Percentiles rank a stretch among this genome's conserved stretches.
Conservation (phyloP, 1,140 invertebrate species). For the Bombus confusus region DNA sequence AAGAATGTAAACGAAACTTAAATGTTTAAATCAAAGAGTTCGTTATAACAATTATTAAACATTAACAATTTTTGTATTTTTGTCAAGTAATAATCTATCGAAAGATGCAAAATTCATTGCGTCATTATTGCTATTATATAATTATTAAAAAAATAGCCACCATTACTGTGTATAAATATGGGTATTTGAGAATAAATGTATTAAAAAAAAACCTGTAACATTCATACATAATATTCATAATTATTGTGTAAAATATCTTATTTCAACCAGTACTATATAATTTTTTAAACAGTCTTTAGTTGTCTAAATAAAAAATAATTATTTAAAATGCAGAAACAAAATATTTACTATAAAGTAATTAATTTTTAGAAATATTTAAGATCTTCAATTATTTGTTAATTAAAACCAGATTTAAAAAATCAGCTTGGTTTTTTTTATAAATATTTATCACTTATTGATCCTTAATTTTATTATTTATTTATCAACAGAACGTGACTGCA, state of each 20-base stretch:
- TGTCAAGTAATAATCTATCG: constrained; percentile 75
- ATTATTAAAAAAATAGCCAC: constrained; percentile 72
- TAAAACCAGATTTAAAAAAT: not conserved
- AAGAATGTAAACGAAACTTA: constrained; percentile 38
- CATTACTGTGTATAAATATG: constrained; percentile 78
- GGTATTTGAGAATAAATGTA: constrained; percentile 78
- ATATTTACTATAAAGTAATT: not conserved
- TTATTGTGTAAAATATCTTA: constrained; percentile 34
- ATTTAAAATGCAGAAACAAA: not conserved
- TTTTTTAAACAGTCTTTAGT: constrained; percentile 3
- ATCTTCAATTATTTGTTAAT: not conserved
- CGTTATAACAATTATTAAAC: constrained; percentile 71
- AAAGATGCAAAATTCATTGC: constrained; percentile 74
- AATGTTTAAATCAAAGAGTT: constrained; percentile 67
- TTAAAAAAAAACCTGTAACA: constrained; percentile 61
- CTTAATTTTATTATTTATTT: not conserved
- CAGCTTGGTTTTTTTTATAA: not conserved
- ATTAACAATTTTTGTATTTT: constrained; percentile 79
- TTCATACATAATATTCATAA: constrained; percentile 25
- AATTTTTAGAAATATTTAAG: not conserved
- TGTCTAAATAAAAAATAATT: not conserved
- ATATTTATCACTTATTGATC: not conserved
- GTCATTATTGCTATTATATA: constrained; percentile 73
- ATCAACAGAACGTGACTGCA: not conserved
- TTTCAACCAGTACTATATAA: not conserved